phyloP scores from a whole-genome alignment of 2,113 vertebrate species.

The Ranitomeya imitator region DNA sequence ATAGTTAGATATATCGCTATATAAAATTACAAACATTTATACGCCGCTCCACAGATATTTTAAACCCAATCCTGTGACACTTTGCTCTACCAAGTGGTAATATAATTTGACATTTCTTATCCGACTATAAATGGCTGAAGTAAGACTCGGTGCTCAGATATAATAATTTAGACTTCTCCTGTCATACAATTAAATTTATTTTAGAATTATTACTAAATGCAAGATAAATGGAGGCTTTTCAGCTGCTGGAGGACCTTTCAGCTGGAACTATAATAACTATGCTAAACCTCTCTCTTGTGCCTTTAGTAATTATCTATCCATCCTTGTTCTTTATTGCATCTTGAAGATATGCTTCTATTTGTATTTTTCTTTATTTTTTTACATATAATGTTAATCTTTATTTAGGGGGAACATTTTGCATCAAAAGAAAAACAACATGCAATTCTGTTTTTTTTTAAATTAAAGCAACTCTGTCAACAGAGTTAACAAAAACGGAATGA shows the following conservation, averaged over 20 bases:
- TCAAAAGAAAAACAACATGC: too few species aligned
- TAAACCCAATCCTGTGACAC: conserved; percentile 16
- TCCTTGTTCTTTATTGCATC: background rate
- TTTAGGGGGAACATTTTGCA: too few species aligned
- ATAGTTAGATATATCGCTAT: conserved; percentile 24
- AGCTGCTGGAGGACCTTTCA: background rate
- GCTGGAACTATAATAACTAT: background rate
- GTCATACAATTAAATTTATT: conserved; percentile 37
- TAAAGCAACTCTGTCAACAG: too few species aligned
- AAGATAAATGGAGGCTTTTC: background rate
- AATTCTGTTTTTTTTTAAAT: too few species aligned
- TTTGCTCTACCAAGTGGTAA: conserved; percentile 26
- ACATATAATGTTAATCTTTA: too few species aligned
- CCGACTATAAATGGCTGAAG: conserved; percentile 28
- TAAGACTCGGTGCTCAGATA: conserved; percentile 13
- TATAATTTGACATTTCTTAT: conserved; percentile 36
- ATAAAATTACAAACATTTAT: conserved; percentile 20
- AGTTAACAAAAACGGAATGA: too few species aligned
- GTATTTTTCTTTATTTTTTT: too few species aligned
- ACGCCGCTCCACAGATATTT: conserved; percentile 10
- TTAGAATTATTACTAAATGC: conserved; percentile 7
- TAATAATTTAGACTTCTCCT: conserved; percentile 17
- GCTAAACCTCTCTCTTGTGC: background rate
- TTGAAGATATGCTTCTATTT: too few species aligned
- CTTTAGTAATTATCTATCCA: background rate